Base-by-base conservation (phyloP, 2,113 vertebrate species). In the Phoxinus phoxinus region DNA sequence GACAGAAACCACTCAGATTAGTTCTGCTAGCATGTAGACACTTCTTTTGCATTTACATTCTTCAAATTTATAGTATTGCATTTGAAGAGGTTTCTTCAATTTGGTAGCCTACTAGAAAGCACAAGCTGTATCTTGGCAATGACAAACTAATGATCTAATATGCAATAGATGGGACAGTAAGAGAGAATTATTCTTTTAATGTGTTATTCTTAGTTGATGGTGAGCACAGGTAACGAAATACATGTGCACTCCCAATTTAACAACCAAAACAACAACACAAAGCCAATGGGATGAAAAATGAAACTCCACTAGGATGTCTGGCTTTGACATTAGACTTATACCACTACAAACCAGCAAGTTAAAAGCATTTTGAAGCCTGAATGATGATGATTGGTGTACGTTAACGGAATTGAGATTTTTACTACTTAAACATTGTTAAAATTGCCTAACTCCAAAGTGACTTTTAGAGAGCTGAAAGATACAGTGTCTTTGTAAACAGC, bases 381-480 rank as follows among this genome's bases (percentile, higher is more conserved):
- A 85, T 11, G 1, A 53, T 58, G 17, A 35, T 35, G 19, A 80
- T 13, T 21, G 30, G 46, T 46, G 11, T 61, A 72, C 41, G 6
- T 83, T 85, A 58, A 82, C 30, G 35, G 27, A 61, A 32, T 63
- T 48, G 15, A 41, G 48, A 41, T 13, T 46, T 67, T 67, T 74
- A 69, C 65, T 23, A 67, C 13, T 9, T 72, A 23, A 71, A 30
- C 56, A 21, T 79, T 78, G 2, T 46, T 44, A 77, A 88, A 72
- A 74, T 51, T 81, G 61, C 58, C 72, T 83, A 83, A 83, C 80
- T 83, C 56, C 25, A 65, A 58, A 83, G 72, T 77, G 53, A 86
- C 41, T 44, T 76, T 75, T 87, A 48, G 27, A 84, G 48, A 11
- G 48, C 21, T 59, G 21, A 10, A 46, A 27, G 32, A 56, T 75